Evolutionary conservation across 2,888 invertebrate species (phyloP).

Genomic region (Auanema freiburgensis): DNA sequence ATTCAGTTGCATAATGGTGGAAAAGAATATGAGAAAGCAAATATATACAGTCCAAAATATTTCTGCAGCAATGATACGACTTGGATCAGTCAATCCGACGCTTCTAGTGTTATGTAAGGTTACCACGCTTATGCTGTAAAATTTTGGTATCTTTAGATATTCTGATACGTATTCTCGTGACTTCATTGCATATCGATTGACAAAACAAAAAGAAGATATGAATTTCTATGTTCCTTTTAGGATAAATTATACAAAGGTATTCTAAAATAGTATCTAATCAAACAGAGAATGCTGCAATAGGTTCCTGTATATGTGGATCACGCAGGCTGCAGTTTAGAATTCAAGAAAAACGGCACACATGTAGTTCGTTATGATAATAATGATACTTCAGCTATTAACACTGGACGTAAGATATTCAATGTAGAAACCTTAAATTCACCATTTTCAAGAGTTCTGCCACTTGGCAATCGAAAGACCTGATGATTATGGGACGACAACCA

Average conservation of each 20-base stretch:
- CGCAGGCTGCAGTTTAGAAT: slow-evolving; percentile 9
- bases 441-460: slow-evolving; percentile 22
- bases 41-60: slow-evolving; percentile 7
- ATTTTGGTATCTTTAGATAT: slow-evolving; percentile 17
- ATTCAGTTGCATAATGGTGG: slow-evolving; percentile 29
- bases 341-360: slow-evolving; percentile 7
- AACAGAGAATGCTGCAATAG: not conserved
- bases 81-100: slow-evolving; percentile 39
- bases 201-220: not conserved
- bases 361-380: slow-evolving; percentile 8
- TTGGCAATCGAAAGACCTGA: slow-evolving; percentile 13
- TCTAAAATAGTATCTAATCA: not conserved
- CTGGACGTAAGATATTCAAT: slow-evolving; percentile 1
- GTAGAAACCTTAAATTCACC: too few relatives aligned
- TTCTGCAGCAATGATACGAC: slow-evolving; percentile 48
- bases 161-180: slow-evolving; percentile 25
- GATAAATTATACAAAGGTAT: slow-evolving; percentile 24
- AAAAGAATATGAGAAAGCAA: slow-evolving; percentile 8
- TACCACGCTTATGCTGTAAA: too few relatives aligned
- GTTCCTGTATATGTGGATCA: slow-evolving; percentile 10
- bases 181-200: not conserved
- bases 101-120: slow-evolving; percentile 34
- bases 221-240: slow-evolving; percentile 32
- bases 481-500: slow-evolving; percentile 17
- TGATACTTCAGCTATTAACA: not conserved